Conservation (phyloP, 2,888 invertebrate species). For the Mycogona germanica region DNA sequence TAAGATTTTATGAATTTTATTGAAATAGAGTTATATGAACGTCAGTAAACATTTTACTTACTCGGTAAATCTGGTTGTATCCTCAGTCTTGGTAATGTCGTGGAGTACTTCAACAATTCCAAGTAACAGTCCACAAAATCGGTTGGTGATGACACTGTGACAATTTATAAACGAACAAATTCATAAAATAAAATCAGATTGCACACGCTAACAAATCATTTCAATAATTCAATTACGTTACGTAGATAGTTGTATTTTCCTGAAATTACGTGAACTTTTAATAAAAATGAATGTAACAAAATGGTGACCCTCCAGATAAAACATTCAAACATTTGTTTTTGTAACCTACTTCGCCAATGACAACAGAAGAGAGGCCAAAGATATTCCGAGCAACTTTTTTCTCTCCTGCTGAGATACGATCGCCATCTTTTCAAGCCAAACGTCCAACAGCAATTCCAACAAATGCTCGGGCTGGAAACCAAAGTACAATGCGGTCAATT, state of each 20-base stretch:
- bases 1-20: too few relatives aligned
- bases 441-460: conserved; percentile 41
- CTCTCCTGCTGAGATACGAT: conserved; percentile 63
- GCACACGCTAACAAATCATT: not conserved
- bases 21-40: too few relatives aligned
- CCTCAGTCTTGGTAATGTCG: conserved; percentile 61
- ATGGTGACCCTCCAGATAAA: too few relatives aligned
- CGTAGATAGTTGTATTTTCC: too few relatives aligned
- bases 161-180: not conserved
- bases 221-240: not conserved
- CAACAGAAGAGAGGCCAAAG: conserved; percentile 36
- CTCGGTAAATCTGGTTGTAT: conserved; percentile 47
- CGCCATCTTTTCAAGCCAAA: conserved; percentile 69
- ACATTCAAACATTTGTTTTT: too few relatives aligned
- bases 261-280: too few relatives aligned
- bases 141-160: conserved; percentile 54
- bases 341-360: conserved; percentile 29
- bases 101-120: conserved; percentile 63
- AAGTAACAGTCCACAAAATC: conserved; percentile 57
- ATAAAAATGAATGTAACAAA: conserved; percentile 3
- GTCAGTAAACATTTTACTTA: conserved; percentile 30
- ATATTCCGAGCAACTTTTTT: conserved; percentile 64
- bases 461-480: conserved; percentile 26
- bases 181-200: not conserved
- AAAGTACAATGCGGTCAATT: not conserved